These are phyloP conservation scores for Drosophila pseudoananassae DNA, from an alignment of 1,140 invertebrate genomes.

Conservation along the genomic window DNA sequence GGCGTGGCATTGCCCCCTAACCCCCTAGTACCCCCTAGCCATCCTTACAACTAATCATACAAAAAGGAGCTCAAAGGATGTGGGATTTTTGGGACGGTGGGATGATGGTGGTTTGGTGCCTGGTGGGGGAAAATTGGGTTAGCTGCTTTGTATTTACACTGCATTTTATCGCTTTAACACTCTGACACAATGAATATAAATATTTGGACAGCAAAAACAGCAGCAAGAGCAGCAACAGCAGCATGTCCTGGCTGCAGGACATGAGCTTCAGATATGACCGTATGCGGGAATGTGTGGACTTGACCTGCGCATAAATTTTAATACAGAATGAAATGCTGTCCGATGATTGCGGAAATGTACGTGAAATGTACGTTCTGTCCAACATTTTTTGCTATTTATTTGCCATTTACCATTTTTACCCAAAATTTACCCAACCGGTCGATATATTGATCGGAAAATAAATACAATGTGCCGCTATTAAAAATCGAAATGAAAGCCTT, in stretches of 20 bases:
- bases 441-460: constrained; percentile 44
- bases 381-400: constrained; percentile 46
- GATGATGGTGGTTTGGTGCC: neutral
- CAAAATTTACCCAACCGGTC: constrained; percentile 29
- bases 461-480: constrained; percentile 70
- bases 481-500: constrained; percentile 70
- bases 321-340: constrained; percentile 69
- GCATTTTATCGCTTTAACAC: constrained; percentile 82
- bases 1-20: constrained; percentile 6
- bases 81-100: constrained; percentile 4
- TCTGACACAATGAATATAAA: constrained; percentile 82
- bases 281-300: constrained; percentile 46
- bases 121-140: constrained; percentile 10
- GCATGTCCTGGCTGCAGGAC: constrained; percentile 58
- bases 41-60: constrained; percentile 59
- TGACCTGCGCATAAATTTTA: constrained; percentile 80
- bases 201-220: constrained; percentile 82
- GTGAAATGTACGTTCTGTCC: constrained; percentile 45
- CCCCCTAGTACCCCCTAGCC: neutral
- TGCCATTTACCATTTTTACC: constrained; percentile 26
- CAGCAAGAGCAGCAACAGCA: constrained; percentile 34
- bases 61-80: constrained; percentile 34
- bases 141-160: constrained; percentile 79
- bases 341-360: constrained; percentile 40
- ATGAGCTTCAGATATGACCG: constrained; percentile 60